phyloP scores from a whole-genome alignment of 1,140 invertebrate genomes.

The Drosophila subpulchrella region DNA sequence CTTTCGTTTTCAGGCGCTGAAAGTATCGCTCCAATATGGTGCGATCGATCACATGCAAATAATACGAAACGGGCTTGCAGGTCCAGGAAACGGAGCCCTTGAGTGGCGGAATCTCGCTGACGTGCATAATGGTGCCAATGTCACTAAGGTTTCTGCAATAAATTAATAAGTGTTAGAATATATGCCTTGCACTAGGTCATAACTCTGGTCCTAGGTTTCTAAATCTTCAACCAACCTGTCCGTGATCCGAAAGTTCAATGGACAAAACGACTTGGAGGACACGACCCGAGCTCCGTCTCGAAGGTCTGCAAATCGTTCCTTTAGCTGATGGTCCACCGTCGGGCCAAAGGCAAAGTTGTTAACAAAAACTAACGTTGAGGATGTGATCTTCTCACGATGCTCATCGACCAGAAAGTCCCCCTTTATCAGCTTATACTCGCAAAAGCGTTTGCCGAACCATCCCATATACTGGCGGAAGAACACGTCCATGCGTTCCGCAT shows the following conservation, averaged over 20 bases:
- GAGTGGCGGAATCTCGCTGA: conserved; percentile 97
- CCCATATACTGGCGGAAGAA: conserved; percentile 97
- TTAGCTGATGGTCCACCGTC: conserved; percentile 97
- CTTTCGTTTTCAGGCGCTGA: conserved; percentile 94
- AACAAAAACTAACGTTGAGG: conserved; percentile 97
- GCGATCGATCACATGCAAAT: conserved; percentile 97
- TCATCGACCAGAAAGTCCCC: conserved; percentile 97
- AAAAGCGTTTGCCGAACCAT: conserved; percentile 98
- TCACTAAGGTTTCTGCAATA: conserved; percentile 89
- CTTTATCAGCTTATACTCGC: conserved; percentile 95
- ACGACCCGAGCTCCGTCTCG: conserved; percentile 98
- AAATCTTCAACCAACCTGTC: conserved; percentile 89
- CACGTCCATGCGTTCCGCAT: conserved; percentile 96
- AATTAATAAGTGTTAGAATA: background rate
- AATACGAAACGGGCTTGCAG: conserved; percentile 98
- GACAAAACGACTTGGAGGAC: conserved; percentile 99
- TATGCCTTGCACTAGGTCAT: background rate
- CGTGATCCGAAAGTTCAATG: conserved; percentile 98
- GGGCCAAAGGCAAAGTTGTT: conserved; percentile 99
- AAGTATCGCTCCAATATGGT: conserved; percentile 98
- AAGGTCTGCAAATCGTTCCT: conserved; percentile 97
- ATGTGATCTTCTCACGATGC: conserved; percentile 96
- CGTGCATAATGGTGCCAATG: conserved; percentile 99
- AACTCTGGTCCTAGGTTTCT: background rate
- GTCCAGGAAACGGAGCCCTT: conserved; percentile 99